Conservation (phyloP, 2,797 vertebrate genomes). For the Smutsia gigantea region DNA sequence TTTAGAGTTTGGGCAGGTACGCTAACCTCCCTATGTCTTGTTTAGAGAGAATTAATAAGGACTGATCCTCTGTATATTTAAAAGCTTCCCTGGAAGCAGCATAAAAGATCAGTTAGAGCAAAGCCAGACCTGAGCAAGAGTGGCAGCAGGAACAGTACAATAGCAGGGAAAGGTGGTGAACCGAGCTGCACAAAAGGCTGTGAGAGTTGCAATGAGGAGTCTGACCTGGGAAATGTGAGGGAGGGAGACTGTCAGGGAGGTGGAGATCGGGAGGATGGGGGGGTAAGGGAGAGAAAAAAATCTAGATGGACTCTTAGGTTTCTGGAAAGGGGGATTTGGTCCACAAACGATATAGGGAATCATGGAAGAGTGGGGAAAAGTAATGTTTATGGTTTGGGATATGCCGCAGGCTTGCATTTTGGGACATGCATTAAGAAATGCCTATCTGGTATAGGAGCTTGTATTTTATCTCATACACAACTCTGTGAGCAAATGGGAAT, state of each 20-base stretch:
- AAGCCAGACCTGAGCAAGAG: neutral
- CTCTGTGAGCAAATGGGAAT: neutral
- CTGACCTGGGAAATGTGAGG: neutral
- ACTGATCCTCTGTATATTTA: neutral
- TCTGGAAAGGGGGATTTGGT: neutral
- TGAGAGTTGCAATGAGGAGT: neutral
- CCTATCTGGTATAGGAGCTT: neutral
- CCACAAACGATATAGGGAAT: neutral
- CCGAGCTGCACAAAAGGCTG: rapidly evolving
- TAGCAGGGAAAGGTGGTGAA: neutral
- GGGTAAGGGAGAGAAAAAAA: neutral
- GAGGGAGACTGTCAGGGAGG: neutral
- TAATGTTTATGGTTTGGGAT: neutral
- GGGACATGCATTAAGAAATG: neutral
- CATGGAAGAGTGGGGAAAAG: neutral
- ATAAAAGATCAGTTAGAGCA: neutral
- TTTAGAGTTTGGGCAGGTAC: neutral
- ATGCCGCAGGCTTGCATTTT: neutral
- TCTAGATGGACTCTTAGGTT: neutral
- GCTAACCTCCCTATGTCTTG: neutral
- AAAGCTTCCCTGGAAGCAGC: neutral
- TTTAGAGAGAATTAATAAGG: neutral
- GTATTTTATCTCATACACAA: neutral
- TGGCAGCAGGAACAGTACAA: neutral
- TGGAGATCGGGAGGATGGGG: neutral